phyloP scores from a whole-genome alignment of 2,797 vertebrate genomes.

The Pteronotus mesoamericanus region DNA sequence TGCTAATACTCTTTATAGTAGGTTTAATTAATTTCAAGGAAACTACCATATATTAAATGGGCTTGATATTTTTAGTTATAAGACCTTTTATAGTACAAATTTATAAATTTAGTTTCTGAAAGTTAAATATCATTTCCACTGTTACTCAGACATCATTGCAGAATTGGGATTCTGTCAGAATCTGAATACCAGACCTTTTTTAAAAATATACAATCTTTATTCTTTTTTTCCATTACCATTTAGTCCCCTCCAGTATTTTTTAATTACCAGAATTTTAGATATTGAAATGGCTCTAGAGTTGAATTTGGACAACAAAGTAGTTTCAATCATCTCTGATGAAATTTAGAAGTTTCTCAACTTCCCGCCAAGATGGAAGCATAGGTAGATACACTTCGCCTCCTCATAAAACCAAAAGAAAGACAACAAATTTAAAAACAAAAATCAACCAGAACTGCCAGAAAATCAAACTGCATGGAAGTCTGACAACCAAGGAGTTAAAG shows the following conservation, averaged over 20 bases:
- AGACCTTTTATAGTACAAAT: background rate
- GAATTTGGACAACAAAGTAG: background rate
- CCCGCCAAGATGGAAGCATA: too few relatives aligned
- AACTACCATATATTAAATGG: background rate
- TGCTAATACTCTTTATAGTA: background rate
- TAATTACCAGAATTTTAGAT: background rate
- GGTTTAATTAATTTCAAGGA: background rate
- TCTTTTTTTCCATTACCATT: too few relatives aligned
- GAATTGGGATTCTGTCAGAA: background rate
- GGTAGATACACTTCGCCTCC: too few relatives aligned
- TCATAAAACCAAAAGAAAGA: too few relatives aligned
- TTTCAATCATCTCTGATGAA: background rate
- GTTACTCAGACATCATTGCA: background rate
- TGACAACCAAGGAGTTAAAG: too few relatives aligned
- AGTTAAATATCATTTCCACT: background rate
- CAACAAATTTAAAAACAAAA: too few relatives aligned
- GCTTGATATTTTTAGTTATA: background rate
- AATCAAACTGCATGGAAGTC: too few relatives aligned
- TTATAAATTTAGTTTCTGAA: background rate
- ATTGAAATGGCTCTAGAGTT: background rate
- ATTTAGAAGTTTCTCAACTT: background rate
- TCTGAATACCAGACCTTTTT: background rate
- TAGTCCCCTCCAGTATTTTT: background rate
- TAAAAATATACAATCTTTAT: too few relatives aligned
- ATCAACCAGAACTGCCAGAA: too few relatives aligned